phyloP scores from a whole-genome alignment of 1,140 invertebrate species.

The Heterodera schachtii region DNA sequence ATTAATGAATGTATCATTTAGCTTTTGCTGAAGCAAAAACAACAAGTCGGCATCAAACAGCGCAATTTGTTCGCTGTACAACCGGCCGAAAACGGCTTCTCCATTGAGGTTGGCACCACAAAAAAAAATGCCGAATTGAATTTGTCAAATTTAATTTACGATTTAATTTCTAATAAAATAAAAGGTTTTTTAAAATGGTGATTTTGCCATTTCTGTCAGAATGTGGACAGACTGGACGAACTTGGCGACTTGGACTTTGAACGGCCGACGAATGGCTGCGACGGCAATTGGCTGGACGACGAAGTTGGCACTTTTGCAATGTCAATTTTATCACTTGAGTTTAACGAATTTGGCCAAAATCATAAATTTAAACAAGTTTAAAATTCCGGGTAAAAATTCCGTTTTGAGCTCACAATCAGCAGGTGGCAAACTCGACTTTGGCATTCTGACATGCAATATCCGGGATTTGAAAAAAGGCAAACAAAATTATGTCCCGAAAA shows the following conservation, averaged over 20 bases:
- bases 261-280: neutral
- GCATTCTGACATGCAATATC: too few relatives aligned
- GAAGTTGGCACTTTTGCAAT: neutral
- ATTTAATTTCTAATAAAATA: too few relatives aligned
- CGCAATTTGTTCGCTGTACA: neutral
- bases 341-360: neutral
- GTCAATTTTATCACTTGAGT: neutral
- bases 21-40: neutral
- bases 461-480: too few relatives aligned
- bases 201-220: neutral
- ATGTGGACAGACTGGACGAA: neutral
- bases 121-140: too few relatives aligned
- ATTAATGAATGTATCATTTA: neutral
- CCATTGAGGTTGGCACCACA: neutral
- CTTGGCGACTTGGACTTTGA: conserved; percentile 1
- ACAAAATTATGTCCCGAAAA: too few relatives aligned
- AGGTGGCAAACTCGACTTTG: too few relatives aligned
- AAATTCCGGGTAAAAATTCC: too few relatives aligned
- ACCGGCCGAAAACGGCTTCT: neutral
- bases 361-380: too few relatives aligned
- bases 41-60: neutral
- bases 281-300: neutral
- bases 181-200: too few relatives aligned
- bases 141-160: too few relatives aligned
- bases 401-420: too few relatives aligned